A percentile compares a stretch with the other conserved stretches of the same genome.
Conservation (phyloP, 1,140 invertebrate species). For the Diorhabda elongata region DNA sequence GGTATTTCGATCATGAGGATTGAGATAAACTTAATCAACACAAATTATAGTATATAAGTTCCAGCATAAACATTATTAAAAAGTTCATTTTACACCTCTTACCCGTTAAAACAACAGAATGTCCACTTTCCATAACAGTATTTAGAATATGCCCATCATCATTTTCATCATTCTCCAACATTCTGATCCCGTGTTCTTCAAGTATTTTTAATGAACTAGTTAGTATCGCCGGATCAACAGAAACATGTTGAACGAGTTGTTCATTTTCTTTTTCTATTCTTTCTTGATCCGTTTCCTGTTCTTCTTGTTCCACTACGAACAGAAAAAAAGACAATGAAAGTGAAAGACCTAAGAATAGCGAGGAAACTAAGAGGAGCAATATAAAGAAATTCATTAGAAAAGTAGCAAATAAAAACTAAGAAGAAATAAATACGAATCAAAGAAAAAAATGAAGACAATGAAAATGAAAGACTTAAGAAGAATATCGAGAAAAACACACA, state of each 20-base stretch:
- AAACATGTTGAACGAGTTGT: slow-evolving; percentile 14
- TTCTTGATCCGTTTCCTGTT: slow-evolving; percentile 15
- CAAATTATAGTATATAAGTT: too few species aligned
- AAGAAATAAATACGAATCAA: too few species aligned
- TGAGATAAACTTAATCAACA: too few species aligned
- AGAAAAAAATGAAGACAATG: too few species aligned
- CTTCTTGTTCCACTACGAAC: slow-evolving; percentile 5
- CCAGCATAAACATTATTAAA: slow-evolving; percentile 7
- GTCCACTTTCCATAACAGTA: slow-evolving; percentile 74
- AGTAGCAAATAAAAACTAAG: too few species aligned
- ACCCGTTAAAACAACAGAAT: slow-evolving; percentile 74
- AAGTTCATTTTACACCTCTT: slow-evolving; percentile 16
- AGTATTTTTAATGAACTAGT: slow-evolving; percentile 53
- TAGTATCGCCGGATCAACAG: slow-evolving; percentile 5
- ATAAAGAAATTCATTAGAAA: too few species aligned
- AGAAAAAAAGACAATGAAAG: too few species aligned
- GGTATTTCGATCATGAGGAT: too few species aligned
- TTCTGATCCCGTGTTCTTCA: slow-evolving; percentile 75
- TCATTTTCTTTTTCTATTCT: slow-evolving; percentile 17
- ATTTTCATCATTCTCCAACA: slow-evolving; percentile 68
- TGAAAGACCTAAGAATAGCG: too few species aligned
- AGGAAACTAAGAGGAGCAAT: too few species aligned
- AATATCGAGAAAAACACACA: too few species aligned
- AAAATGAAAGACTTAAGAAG: too few species aligned
- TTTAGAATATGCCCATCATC: slow-evolving; percentile 69